phyloP scores from a whole-genome alignment of 1,140 invertebrate species.

The Odontomachus brunneus region DNA sequence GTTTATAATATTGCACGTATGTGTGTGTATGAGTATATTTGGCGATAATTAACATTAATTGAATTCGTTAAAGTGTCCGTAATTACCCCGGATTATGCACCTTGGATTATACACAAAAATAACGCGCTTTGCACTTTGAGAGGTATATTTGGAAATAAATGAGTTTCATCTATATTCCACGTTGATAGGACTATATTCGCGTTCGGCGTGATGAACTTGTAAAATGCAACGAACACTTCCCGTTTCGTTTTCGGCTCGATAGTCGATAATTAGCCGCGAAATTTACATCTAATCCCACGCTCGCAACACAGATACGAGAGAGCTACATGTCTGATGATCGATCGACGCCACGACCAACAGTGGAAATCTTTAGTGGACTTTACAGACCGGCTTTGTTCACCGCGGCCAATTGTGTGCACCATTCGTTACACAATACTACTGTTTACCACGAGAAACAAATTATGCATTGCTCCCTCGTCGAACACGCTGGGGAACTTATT shows the following conservation, averaged over 20 bases:
- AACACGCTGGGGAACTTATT: too few species aligned
- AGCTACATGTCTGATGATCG: neutral
- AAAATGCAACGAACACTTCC: neutral
- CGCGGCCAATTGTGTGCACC: neutral
- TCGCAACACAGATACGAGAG: neutral
- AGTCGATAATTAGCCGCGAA: conserved; percentile 24
- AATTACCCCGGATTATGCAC: conserved; percentile 9
- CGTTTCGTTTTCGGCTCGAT: neutral
- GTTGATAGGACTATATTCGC: neutral
- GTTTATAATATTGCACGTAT: neutral
- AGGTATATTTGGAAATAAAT: neutral
- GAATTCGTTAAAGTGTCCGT: conserved; percentile 6
- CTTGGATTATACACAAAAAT: neutral
- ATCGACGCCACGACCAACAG: neutral
- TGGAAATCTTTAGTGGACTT: neutral
- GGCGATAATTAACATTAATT: conserved; percentile 26
- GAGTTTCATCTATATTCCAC: neutral
- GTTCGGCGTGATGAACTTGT: neutral
- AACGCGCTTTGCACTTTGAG: neutral
- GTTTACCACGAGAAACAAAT: neutral
- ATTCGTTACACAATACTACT: neutral
- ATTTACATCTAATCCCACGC: neutral
- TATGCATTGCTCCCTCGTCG: neutral
- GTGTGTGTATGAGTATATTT: too few species aligned
- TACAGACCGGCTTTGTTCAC: neutral